These are phyloP conservation scores for Botia almorhae DNA, from an alignment of 2,797 vertebrate genomes.

Conservation along the genomic window DNA sequence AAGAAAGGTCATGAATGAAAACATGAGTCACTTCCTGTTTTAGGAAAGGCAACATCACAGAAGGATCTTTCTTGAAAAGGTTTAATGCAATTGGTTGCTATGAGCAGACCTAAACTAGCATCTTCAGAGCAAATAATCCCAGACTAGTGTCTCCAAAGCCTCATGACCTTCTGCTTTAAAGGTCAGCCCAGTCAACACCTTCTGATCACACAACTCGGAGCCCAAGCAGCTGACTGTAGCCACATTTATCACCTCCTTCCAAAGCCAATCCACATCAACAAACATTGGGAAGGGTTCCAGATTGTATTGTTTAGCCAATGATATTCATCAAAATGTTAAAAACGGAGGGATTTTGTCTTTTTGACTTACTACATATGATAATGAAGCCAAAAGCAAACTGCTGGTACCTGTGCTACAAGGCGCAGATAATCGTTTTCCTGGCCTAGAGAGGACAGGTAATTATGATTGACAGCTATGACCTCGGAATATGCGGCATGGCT, in stretches of 20 bases:
- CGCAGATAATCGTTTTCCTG: conserved; percentile 21
- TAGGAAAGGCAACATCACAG: not conserved
- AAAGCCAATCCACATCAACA: not conserved
- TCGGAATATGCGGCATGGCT: conserved; percentile 31
- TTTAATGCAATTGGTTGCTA: not conserved
- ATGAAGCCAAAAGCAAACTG: conserved; percentile 33
- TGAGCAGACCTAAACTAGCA: not conserved
- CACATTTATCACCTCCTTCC: conserved; percentile 6
- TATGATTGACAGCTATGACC: conserved; percentile 36
- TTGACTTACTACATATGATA: conserved; percentile 14
- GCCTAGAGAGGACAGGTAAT: conserved; percentile 6
- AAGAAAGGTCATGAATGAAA: conserved; percentile 22
- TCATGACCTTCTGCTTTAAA: conserved; percentile 1
- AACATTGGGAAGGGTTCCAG: not conserved
- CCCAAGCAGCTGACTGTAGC: conserved; percentile 11
- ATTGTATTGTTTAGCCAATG: not conserved
- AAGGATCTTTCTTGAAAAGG: not conserved
- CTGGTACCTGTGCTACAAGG: conserved; percentile 18
- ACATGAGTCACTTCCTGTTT: conserved; percentile 13
- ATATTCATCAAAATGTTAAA: conserved; percentile 10
- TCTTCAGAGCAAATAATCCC: not conserved
- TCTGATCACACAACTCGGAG: conserved; percentile 17
- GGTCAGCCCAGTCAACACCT: conserved; percentile 4
- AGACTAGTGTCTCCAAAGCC: not conserved
- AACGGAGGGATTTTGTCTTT: not conserved